phyloP scores from a whole-genome alignment of 2,113 vertebrate species.

The Cervus canadensis region DNA sequence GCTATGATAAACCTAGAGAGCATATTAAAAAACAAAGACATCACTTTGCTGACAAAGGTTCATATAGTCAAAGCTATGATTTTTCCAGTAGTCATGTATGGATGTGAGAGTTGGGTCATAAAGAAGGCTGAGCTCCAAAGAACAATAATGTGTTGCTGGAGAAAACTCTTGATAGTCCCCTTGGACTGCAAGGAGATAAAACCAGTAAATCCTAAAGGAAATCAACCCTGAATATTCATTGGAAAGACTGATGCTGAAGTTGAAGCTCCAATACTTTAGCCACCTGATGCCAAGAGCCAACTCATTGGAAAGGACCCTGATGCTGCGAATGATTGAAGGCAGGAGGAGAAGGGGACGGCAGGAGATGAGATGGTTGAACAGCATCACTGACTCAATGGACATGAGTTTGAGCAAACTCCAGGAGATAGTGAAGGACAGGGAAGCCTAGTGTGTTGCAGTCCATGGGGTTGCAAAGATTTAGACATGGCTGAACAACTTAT shows the following conservation, averaged over 20 bases:
- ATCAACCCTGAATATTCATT: background rate
- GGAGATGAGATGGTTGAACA: background rate
- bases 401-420: background rate
- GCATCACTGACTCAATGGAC: background rate
- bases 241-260: background rate
- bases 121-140: background rate
- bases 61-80: background rate
- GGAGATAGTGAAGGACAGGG: background rate
- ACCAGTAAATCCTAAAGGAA: background rate
- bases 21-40: background rate
- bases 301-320: background rate
- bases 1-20: background rate
- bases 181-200: background rate
- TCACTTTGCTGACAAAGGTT: background rate
- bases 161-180: background rate
- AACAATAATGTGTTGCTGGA: background rate
- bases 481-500: background rate
- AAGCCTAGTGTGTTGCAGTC: background rate
- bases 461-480: background rate
- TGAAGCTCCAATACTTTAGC: background rate
- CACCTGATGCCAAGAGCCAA: background rate
- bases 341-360: background rate
- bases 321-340: background rate
- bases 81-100: background rate
- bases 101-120: background rate